These are phyloP conservation scores for Pollachius pollachius DNA, from an alignment of 2,113 vertebrate species.

Conservation along the genomic window DNA sequence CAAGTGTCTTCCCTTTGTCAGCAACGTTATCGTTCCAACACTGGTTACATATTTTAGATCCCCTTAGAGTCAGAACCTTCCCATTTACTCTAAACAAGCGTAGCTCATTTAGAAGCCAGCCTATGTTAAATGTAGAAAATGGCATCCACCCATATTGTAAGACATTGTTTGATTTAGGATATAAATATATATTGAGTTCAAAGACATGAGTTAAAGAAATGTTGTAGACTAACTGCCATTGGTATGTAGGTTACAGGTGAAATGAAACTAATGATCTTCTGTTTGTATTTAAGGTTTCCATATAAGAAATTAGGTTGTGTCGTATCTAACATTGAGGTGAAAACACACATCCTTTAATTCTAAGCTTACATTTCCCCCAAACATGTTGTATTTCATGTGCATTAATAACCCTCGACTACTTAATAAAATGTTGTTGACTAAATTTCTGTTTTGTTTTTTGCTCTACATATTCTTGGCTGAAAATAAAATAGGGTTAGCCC, in stretches of 20 bases:
- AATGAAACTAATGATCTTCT: conserved; percentile 56
- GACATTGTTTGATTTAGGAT: not conserved
- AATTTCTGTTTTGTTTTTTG: conserved; percentile 26
- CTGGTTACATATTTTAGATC: conserved; percentile 34
- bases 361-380: conserved; percentile 66
- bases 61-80: conserved; percentile 39
- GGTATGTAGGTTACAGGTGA: conserved; percentile 52
- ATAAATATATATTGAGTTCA: conserved; percentile 44
- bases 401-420: conserved; percentile 75
- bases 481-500: not conserved
- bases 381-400: conserved; percentile 79
- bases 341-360: conserved; percentile 52
- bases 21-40: conserved; percentile 57
- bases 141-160: conserved; percentile 31
- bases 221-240: conserved; percentile 60
- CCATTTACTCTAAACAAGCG: conserved; percentile 51
- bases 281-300: conserved; percentile 53
- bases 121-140: conserved; percentile 53
- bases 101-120: conserved; percentile 56
- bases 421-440: conserved; percentile 81
- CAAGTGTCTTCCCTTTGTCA: conserved; percentile 68
- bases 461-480: not conserved
- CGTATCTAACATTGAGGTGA: conserved; percentile 57
- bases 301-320: conserved; percentile 69
- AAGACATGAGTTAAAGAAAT: conserved; percentile 32